Evolutionary conservation across 2,888 invertebrate species (phyloP).

Genomic region (Epirrhoe alternata): DNA sequence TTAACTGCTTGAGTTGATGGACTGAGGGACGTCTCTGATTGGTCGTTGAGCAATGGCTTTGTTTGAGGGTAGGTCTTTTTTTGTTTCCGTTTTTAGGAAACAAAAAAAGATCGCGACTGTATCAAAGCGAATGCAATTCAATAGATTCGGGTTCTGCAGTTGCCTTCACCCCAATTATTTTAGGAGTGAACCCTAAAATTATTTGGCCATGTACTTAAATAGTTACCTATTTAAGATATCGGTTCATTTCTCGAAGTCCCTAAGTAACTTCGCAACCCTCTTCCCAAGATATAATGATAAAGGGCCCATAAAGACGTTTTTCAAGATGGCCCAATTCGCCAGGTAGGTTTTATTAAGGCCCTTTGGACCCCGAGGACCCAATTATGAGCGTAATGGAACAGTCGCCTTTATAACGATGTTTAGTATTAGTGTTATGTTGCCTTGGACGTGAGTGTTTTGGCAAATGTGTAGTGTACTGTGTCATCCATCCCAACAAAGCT

Average conservation of each 20-base stretch:
- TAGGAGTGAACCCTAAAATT: too few relatives aligned
- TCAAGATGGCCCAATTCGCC: background rate
- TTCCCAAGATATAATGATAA: background rate
- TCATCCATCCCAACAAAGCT: too few relatives aligned
- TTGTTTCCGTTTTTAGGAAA: background rate
- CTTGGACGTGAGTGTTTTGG: background rate
- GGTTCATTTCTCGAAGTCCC: background rate
- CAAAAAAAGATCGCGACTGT: too few relatives aligned
- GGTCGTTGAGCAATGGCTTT: background rate
- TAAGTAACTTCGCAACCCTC: background rate
- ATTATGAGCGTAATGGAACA: slow-evolving; percentile 1
- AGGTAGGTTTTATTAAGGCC: slow-evolving; percentile 1
- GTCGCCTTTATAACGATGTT: background rate
- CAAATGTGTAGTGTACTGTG: too few relatives aligned
- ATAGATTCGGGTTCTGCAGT: too few relatives aligned
- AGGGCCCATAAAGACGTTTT: background rate
- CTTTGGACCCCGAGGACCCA: background rate
- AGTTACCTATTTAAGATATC: background rate
- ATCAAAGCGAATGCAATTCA: too few relatives aligned
- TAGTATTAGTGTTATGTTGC: background rate
- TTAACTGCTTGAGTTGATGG: background rate
- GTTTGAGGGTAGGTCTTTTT: background rate
- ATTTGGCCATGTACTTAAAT: too few relatives aligned
- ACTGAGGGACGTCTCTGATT: background rate
- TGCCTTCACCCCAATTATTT: too few relatives aligned